Evolutionary conservation across 2,113 vertebrate genomes (phyloP), one percentile per base, ranked within the genome.

Genomic region (Varanus komodoensis): DNA sequence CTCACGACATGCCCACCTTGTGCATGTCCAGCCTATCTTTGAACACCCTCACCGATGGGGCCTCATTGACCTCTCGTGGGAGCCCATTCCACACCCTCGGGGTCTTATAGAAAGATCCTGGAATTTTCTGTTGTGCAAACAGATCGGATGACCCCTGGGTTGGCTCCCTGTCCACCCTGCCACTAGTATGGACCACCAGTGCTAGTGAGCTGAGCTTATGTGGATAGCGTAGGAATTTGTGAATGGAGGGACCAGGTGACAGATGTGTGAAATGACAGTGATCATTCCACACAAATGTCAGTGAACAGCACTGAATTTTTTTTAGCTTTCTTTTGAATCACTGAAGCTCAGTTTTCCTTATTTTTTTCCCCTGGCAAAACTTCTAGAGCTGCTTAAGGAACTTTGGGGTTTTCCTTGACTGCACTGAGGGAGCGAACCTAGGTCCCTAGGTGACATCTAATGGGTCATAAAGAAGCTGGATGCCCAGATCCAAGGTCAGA

Each of bases 91-190:
- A 44, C 38, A 44, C 38, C 38, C 38, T 44, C 38, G 3, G 38
- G 38, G 38, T 44, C 38, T 71, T 44, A 57, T 0, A 89, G 79
- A 8, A 94, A 91, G 38, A 93, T 9, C 75, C 27, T 82, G 44
- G 7, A 83, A 84, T 82, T 89, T 95, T 92, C 74, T 79, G 80
- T 27, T 89, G 44, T n/a, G 82, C 5, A 78, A 27, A 34, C 68
- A 8, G 77, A n/a, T 21, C 0, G 67, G 34, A 6, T 89, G 80
- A 92, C 6, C 38, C 78, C 12, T 25, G 84, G 81, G 54, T 89
- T 73, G n/a, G 1, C 9, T 71, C 6, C n/a, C 48, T 57, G 77
- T 87, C 38, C 38, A 68, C 1, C 38, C 74, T 54, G 50, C 85
- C 78, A 86, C 0, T 52, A 29, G 48, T 71, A 6, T 52, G 87